Conservation (phyloP, 2,888 invertebrate genomes). For the Microdon myrmicae region DNA sequence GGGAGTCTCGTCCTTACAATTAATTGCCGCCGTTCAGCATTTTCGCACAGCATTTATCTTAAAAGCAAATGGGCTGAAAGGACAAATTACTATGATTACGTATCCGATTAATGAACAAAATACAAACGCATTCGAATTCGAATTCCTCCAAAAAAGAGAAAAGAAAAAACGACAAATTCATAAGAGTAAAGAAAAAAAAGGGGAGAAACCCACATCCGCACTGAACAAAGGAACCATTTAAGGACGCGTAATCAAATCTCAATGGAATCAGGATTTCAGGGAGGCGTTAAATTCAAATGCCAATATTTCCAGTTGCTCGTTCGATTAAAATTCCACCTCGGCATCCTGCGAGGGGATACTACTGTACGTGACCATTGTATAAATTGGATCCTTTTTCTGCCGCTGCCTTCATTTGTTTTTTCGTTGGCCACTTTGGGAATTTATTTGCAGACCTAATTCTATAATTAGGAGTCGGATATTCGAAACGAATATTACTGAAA, state of each 20-base stretch:
- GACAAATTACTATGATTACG: conserved; percentile 44
- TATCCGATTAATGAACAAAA: conserved; percentile 33
- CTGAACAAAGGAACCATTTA: too few relatives aligned
- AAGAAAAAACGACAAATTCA: background rate
- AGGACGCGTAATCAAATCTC: conserved; percentile 20
- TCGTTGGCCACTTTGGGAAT: conserved; percentile 2
- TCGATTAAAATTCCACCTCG: conserved; percentile 47
- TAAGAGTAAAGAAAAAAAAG: too few relatives aligned
- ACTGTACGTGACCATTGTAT: conserved; percentile 46
- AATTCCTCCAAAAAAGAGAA: conserved; percentile 1
- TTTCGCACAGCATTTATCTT: conserved; percentile 49
- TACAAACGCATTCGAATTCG: conserved; percentile 33
- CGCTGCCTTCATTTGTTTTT: too few relatives aligned
- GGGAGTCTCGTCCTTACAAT: conserved; percentile 19
- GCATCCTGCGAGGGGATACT: conserved; percentile 12
- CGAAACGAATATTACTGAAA: too few relatives aligned
- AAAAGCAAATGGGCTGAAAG: conserved; percentile 37
- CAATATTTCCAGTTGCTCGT: conserved; percentile 46
- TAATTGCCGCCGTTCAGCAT: conserved; percentile 37
- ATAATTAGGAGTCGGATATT: too few relatives aligned
- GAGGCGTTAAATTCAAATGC: conserved; percentile 41
- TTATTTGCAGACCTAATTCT: conserved; percentile 20
- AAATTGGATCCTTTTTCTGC: conserved; percentile 34
- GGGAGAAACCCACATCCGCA: too few relatives aligned
- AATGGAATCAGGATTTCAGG: background rate